These are phyloP conservation scores for Morpho achilles DNA, from an alignment of 2,888 invertebrate species.

Conservation along the genomic window DNA sequence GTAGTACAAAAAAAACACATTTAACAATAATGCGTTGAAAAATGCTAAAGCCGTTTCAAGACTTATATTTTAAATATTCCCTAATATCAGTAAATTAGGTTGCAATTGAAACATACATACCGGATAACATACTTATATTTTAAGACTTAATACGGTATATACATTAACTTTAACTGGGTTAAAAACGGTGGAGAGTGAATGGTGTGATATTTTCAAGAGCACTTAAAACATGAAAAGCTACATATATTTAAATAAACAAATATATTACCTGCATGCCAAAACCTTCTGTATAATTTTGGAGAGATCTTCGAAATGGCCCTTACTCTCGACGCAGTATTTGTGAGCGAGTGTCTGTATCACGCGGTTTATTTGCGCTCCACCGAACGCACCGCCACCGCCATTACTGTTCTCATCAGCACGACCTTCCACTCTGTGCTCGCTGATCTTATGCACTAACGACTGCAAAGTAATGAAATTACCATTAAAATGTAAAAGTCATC, in stretches of 20 bases:
- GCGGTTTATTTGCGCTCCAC: slow-evolving; percentile 89
- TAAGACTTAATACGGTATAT: too few relatives aligned
- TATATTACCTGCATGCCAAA: slow-evolving; percentile 85
- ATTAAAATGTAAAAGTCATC: not conserved
- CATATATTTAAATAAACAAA: not conserved
- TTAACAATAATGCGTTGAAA: too few relatives aligned
- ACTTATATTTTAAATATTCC: too few relatives aligned
- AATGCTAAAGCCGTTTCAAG: too few relatives aligned
- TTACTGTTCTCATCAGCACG: slow-evolving; percentile 74
- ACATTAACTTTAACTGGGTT: too few relatives aligned
- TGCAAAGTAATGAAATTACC: slow-evolving; percentile 37
- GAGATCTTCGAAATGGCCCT: slow-evolving; percentile 95
- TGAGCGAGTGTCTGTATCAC: slow-evolving; percentile 96
- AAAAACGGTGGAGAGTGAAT: too few relatives aligned
- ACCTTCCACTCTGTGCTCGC: slow-evolving; percentile 90
- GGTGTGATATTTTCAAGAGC: too few relatives aligned
- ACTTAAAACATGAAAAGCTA: too few relatives aligned
- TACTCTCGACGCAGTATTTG: slow-evolving; percentile 96
- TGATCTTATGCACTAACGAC: slow-evolving; percentile 90
- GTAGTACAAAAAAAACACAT: too few relatives aligned
- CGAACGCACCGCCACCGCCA: slow-evolving; percentile 71
- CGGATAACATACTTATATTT: too few relatives aligned
- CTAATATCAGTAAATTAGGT: too few relatives aligned
- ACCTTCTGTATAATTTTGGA: slow-evolving; percentile 94
- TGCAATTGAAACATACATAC: not conserved